phyloP scores from a whole-genome alignment of 2,888 invertebrate species.

The Chrysolina americana region DNA sequence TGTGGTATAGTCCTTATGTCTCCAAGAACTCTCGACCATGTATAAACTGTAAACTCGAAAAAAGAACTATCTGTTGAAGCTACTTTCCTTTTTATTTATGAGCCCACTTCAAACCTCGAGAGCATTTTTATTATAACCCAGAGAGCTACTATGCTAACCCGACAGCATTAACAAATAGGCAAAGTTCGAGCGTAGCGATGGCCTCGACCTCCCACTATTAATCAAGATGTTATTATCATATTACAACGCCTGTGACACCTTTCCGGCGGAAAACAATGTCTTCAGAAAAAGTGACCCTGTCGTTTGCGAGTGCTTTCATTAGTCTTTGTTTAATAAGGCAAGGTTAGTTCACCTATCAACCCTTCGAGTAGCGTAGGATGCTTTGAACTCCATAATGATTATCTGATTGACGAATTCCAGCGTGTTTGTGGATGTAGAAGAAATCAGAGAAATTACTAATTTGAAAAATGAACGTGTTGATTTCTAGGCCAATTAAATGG shows the following conservation, averaged over 20 bases:
- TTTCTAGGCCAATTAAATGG: no score
- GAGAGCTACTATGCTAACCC: constrained; percentile 40
- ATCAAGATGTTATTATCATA: constrained; percentile 65
- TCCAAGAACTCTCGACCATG: not conserved
- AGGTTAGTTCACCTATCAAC: not conserved
- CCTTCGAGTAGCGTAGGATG: not conserved
- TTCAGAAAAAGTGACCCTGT: constrained; percentile 19
- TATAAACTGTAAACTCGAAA: not conserved
- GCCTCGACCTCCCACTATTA: constrained; percentile 62
- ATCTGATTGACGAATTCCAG: no score
- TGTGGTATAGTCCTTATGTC: no score
- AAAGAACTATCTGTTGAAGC: not conserved
- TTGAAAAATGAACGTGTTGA: no score
- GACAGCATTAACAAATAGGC: constrained; percentile 65
- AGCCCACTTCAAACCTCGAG: constrained; percentile 28
- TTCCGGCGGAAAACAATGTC: constrained; percentile 51
- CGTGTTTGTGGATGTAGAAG: no score
- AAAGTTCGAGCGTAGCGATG: constrained; percentile 64
- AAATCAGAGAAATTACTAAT: no score
- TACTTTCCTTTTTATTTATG: constrained; percentile 5
- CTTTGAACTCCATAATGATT: no score
- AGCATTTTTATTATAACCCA: constrained; percentile 38
- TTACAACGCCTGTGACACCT: constrained; percentile 64
- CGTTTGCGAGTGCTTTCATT: constrained; percentile 9
- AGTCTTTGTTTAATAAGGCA: constrained; percentile 18